Percentiles rank a stretch among this genome's conserved stretches.
Conservation (phyloP, 1,140 invertebrate species). For the Halesus radiatus region DNA sequence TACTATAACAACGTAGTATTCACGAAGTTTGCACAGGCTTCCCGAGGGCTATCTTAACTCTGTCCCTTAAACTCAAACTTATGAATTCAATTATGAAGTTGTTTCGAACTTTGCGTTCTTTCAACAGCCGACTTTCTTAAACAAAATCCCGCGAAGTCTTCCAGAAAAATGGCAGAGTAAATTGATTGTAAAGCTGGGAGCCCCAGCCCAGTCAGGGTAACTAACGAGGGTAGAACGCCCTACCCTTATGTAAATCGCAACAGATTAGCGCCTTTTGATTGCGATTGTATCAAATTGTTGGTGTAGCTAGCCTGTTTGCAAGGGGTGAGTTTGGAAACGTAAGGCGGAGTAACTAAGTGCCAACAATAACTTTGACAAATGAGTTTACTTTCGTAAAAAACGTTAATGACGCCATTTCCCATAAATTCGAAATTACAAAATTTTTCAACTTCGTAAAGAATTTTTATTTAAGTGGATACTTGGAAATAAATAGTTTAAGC, state of each 20-base stretch:
- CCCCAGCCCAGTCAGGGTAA: neutral
- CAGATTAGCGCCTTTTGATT: slow-evolving; percentile 32
- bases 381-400: neutral
- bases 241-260: slow-evolving; percentile 27
- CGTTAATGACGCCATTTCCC: no score
- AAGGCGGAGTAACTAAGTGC: neutral
- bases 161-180: slow-evolving; percentile 5
- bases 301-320: neutral
- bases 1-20: no score
- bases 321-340: neutral
- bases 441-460: no score
- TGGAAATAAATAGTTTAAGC: no score
- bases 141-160: neutral
- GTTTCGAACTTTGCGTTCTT: neutral
- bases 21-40: no score
- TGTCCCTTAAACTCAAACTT: no score
- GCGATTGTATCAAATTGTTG: slow-evolving; percentile 11
- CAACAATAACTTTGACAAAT: neutral
- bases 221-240: slow-evolving; percentile 22
- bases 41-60: no score
- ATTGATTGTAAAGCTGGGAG: slow-evolving; percentile 5
- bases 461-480: no score
- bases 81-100: no score
- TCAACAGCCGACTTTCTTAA: neutral
- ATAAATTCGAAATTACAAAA: no score